A percentile compares a stretch with the other conserved stretches of the same genome.
Evolutionary conservation across 2,797 vertebrate genomes (phyloP).

Genomic region (Anguilla megastoma): DNA sequence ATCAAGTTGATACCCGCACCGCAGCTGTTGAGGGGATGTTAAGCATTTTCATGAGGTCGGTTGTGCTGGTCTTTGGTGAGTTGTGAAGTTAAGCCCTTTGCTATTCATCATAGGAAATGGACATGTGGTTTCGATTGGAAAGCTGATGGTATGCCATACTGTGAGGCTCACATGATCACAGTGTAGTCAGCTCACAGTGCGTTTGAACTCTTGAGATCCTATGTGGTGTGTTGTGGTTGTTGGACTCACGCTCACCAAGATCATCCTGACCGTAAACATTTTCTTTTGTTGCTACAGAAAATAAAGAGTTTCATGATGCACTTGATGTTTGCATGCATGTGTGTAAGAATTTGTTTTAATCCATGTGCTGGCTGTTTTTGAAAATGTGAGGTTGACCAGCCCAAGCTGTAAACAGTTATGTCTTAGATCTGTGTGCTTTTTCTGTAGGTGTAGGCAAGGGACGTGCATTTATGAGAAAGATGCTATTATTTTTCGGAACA

Average conservation of each 20-base stretch:
- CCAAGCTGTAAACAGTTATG: neutral
- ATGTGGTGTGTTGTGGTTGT: constrained; percentile 36
- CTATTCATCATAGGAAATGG: constrained; percentile 24
- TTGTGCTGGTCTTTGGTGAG: constrained; percentile 12
- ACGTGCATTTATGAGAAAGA: neutral
- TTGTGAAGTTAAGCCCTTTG: constrained; percentile 4
- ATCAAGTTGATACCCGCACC: neutral
- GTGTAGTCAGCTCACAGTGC: constrained; percentile 49
- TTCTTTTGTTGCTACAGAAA: constrained; percentile 69
- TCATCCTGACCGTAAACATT: constrained; percentile 55
- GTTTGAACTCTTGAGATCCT: constrained; percentile 44
- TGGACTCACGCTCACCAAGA: constrained; percentile 68
- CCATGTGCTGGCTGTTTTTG: neutral
- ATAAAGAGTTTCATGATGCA: constrained; percentile 57
- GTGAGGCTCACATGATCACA: constrained; percentile 36
- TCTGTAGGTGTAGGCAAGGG: neutral
- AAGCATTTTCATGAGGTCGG: constrained; percentile 22
- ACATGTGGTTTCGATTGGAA: constrained; percentile 44
- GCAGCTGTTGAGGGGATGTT: constrained; percentile 15
- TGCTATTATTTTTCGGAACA: neutral
- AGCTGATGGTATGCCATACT: constrained; percentile 35
- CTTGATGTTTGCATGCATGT: neutral
- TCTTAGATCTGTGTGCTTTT: neutral
- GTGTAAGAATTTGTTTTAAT: neutral
- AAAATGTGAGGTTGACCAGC: neutral